A percentile compares a stretch with the other conserved stretches of the same genome.
phyloP scores from a whole-genome alignment of 1,140 invertebrate species.

The Delia radicum region DNA sequence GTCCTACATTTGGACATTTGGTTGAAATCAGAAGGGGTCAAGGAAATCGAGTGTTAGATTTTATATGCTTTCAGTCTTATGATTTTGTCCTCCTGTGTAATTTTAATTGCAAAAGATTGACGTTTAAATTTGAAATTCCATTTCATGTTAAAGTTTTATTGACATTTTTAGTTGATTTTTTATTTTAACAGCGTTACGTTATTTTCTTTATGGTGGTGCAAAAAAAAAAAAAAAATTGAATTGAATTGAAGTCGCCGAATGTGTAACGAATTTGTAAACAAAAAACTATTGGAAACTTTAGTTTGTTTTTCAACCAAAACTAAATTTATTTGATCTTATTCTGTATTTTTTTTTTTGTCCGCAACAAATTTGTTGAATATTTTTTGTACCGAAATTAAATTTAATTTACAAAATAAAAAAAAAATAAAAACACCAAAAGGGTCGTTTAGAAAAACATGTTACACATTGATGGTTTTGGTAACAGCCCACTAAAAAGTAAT shows the following conservation, averaged over 20 bases:
- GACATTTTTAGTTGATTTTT: not conserved
- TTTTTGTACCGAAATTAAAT: not conserved
- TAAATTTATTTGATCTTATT: too few species aligned
- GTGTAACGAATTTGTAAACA: slow-evolving; percentile 6
- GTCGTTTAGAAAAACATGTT: not conserved
- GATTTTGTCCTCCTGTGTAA: not conserved
- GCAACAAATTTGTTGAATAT: not conserved
- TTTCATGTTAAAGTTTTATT: slow-evolving; percentile 2
- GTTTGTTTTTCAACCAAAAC: not conserved
- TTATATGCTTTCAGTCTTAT: too few species aligned
- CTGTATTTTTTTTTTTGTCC: not conserved
- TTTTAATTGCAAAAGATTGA: not conserved
- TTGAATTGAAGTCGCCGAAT: too few species aligned
- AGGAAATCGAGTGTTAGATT: too few species aligned
- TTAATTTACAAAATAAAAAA: not conserved
- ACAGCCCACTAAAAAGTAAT: slow-evolving; percentile 13
- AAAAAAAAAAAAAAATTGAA: not conserved
- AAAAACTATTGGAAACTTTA: not conserved
- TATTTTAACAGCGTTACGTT: not conserved
- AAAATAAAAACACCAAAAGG: slow-evolving; percentile 7
- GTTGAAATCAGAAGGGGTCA: too few species aligned
- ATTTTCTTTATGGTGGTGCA: not conserved
- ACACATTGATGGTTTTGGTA: slow-evolving; percentile 8
- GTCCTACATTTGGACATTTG: too few species aligned
- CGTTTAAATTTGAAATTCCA: slow-evolving; percentile 17